A percentile compares a stretch with the other conserved stretches of the same genome.
Evolutionary conservation across 2,888 invertebrate species (phyloP).

Genomic region (Tyria jacobaeae): DNA sequence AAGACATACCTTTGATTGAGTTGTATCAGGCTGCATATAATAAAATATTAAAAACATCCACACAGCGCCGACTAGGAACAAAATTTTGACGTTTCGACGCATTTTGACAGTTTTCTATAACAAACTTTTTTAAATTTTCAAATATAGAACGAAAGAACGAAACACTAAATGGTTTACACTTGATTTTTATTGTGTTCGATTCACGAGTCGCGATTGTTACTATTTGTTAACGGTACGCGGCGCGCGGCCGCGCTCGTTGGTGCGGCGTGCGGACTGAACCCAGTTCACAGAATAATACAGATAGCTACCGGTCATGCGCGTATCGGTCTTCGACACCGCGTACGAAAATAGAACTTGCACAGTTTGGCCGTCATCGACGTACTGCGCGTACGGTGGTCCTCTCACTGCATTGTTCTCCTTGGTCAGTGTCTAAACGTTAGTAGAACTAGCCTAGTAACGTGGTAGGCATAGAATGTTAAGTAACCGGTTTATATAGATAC

Average conservation of each 20-base stretch:
- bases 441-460: conserved; percentile 28
- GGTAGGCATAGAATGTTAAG: conserved; percentile 20
- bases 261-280: conserved; percentile 75
- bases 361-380: conserved; percentile 49
- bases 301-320: conserved; percentile 77
- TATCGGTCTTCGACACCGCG: conserved; percentile 71
- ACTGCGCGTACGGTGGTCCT: conserved; percentile 43
- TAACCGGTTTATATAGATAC: conserved; percentile 32
- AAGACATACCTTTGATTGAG: conserved; percentile 72
- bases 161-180: conserved; percentile 51
- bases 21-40: conserved; percentile 79
- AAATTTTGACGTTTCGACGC: conserved; percentile 80
- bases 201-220: conserved; percentile 58
- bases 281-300: conserved; percentile 54
- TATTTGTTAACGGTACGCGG: conserved; percentile 60
- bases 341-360: conserved; percentile 73
- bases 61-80: conserved; percentile 75
- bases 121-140: conserved; percentile 25
- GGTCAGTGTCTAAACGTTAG: conserved; percentile 45
- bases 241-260: conserved; percentile 82
- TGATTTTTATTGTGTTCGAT: conserved; percentile 41
- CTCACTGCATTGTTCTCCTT: conserved; percentile 58
- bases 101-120: conserved; percentile 56
- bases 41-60: conserved; percentile 82
- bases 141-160: conserved; percentile 31